Evolutionary conservation across 2,113 vertebrate genomes (phyloP).

Genomic region (Syngnathus typhle): DNA sequence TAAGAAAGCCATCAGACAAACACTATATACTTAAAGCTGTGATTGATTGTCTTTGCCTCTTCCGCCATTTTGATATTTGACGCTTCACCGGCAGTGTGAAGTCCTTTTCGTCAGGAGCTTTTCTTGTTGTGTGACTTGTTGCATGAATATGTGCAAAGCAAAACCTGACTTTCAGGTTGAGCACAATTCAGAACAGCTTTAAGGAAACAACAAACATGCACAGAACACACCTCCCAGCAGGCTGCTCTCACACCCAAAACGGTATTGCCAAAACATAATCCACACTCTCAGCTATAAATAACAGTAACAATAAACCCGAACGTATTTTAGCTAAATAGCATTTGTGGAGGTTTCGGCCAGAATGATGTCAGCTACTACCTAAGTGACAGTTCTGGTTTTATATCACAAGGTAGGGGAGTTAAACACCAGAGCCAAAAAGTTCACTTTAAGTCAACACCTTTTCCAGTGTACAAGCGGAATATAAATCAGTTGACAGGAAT

Average conservation of each 20-base stretch:
- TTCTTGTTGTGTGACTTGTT: background rate
- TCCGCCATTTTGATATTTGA: background rate
- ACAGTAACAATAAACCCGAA: background rate
- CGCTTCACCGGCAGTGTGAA: background rate
- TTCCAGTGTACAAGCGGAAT: too few relatives aligned
- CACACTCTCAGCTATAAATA: background rate
- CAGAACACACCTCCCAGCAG: background rate
- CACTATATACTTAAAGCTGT: too few relatives aligned
- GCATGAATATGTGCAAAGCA: slow-evolving; percentile 8
- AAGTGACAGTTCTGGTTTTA: background rate
- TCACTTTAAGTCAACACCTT: background rate
- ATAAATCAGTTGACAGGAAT: too few relatives aligned
- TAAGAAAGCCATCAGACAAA: background rate
- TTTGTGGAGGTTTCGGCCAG: background rate
- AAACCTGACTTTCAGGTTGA: slow-evolving; percentile 46
- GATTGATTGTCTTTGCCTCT: background rate
- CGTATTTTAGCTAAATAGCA: background rate
- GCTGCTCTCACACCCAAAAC: background rate
- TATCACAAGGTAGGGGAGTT: background rate
- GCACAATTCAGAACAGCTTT: slow-evolving; percentile 7
- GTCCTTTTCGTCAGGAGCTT: background rate
- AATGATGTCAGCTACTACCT: background rate
- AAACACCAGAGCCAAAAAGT: background rate
- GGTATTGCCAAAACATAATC: background rate
- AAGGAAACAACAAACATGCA: background rate